Evolutionary conservation across 1,140 invertebrate species (phyloP).

Genomic region (Drosophila burlai): DNA sequence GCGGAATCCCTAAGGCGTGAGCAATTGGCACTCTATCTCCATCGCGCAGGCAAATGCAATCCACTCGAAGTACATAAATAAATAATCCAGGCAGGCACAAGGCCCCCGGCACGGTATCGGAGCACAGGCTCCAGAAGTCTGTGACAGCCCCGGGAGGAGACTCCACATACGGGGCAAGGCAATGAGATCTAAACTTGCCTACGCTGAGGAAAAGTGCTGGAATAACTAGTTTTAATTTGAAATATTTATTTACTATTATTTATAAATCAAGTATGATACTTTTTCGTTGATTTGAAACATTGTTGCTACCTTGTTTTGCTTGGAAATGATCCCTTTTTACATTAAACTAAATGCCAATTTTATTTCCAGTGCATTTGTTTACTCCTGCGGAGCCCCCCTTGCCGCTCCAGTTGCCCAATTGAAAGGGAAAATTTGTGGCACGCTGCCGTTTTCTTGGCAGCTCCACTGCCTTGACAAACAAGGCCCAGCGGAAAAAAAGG

Average conservation of each 20-base stretch:
- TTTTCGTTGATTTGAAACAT: neutral
- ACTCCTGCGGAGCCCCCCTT: conserved; percentile 12
- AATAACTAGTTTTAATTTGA: neutral
- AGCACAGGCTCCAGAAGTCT: conserved; percentile 68
- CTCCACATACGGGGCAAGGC: neutral
- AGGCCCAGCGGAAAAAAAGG: conserved; percentile 32
- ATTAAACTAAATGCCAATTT: neutral
- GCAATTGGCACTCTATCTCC: conserved; percentile 71
- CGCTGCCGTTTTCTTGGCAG: conserved; percentile 70
- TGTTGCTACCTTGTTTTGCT: too few relatives aligned
- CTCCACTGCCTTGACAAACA: conserved; percentile 77
- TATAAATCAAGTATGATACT: neutral
- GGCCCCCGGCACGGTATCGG: conserved; percentile 11
- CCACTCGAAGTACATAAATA: conserved; percentile 36
- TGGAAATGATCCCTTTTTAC: neutral
- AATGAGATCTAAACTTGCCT: neutral
- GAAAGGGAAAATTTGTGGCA: conserved; percentile 67
- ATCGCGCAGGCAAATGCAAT: conserved; percentile 42
- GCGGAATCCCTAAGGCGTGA: conserved; percentile 46
- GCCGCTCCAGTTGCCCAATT: conserved; percentile 69
- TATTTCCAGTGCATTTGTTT: conserved; percentile 18
- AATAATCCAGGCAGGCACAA: conserved; percentile 52
- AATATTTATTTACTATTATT: neutral
- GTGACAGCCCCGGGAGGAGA: conserved; percentile 42
- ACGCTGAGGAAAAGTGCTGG: neutral